Percentiles rank a stretch among this genome's conserved stretches.
Evolutionary conservation across 92 coral and sea anemone genomes (phyloP).

Genomic region (Palythoa heliodiscus): DNA sequence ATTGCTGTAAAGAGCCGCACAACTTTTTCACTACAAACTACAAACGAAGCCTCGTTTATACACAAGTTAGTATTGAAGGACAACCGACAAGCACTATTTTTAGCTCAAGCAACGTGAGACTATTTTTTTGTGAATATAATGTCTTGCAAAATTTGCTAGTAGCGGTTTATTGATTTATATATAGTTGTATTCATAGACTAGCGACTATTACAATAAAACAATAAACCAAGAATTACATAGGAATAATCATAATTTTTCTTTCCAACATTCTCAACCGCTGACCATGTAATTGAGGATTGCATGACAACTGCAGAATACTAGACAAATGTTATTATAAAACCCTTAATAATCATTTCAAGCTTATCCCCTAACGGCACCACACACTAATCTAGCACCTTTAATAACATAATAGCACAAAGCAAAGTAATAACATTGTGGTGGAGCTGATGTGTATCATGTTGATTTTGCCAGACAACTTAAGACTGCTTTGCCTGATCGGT

Average conservation of each 20-base stretch:
- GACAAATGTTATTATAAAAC: not conserved
- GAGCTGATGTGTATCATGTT: not conserved
- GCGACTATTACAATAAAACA: not conserved
- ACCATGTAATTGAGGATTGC: not conserved
- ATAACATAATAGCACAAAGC: not conserved
- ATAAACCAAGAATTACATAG: too few species aligned
- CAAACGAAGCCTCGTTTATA: not conserved
- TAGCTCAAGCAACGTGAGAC: not conserved
- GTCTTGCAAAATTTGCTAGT: too few species aligned
- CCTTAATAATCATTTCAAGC: not conserved
- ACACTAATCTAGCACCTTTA: slow-evolving; percentile 1
- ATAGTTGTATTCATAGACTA: not conserved
- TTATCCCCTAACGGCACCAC: not conserved
- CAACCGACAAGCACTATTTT: not conserved
- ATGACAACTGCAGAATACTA: slow-evolving; percentile 4
- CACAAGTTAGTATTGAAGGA: not conserved
- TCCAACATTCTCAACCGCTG: not conserved
- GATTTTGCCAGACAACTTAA: not conserved
- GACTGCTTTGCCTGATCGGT: too few species aligned
- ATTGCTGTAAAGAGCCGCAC: not conserved
- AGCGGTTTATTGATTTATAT: too few species aligned
- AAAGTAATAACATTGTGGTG: not conserved
- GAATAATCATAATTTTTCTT: too few species aligned
- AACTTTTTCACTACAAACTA: not conserved
- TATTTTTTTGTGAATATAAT: too few species aligned